phyloP scores from a whole-genome alignment of 64 coral and sea anemone species.

The Montipora foliosa region DNA sequence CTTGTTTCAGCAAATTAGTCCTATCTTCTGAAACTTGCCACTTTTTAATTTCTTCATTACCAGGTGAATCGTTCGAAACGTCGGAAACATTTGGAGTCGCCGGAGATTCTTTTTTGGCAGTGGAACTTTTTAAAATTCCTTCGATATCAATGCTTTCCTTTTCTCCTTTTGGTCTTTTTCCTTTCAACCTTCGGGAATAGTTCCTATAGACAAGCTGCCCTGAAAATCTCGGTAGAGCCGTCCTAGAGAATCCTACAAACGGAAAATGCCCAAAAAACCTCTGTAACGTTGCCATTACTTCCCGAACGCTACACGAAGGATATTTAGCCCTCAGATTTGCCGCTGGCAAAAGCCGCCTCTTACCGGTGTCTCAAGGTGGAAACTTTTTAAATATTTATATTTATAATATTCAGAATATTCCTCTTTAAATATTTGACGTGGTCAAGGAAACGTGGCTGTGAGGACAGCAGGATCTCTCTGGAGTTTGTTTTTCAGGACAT shows the following conservation, averaged over 20 bases:
- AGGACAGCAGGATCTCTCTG: too few species aligned
- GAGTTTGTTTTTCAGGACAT: too few species aligned
- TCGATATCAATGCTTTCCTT: constrained; percentile 15
- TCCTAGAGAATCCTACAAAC: not conserved
- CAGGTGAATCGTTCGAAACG: not conserved
- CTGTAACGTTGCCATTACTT: not conserved
- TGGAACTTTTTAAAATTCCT: not conserved
- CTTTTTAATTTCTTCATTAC: not conserved
- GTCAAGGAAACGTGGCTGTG: too few species aligned
- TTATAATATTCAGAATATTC: too few species aligned
- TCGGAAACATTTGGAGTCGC: not conserved
- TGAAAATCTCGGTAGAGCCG: not conserved
- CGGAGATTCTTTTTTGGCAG: not conserved
- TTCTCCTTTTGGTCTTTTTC: not conserved
- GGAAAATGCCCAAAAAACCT: not conserved
- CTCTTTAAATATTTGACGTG: too few species aligned
- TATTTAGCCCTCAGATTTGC: too few species aligned
- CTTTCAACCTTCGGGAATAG: not conserved
- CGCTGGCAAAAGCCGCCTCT: too few species aligned
- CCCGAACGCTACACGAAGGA: too few species aligned
- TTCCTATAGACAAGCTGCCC: not conserved
- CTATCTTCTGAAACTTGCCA: constrained; percentile 15
- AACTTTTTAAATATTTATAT: too few species aligned
- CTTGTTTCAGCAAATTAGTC: constrained; percentile 4
- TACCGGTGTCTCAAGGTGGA: too few species aligned